A percentile compares a stretch with the other conserved stretches of the same genome.
These are phyloP conservation scores for Sterrhoptilus dennistouni DNA, from an alignment of 2,113 vertebrate genomes.

Conservation along the genomic window DNA sequence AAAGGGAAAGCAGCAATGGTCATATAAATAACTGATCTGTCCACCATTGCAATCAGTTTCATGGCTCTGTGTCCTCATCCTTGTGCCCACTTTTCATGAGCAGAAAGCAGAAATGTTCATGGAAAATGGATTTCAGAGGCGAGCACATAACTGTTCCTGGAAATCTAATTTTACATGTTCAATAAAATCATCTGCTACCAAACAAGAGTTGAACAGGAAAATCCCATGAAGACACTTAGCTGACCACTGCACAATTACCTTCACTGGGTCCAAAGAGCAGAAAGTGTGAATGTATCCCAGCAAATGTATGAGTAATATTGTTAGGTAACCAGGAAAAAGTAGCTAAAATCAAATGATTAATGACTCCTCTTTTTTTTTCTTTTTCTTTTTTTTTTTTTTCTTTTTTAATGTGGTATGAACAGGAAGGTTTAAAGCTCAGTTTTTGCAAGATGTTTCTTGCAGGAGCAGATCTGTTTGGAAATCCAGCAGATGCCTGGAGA, in stretches of 20 bases:
- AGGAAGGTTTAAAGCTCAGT: not conserved
- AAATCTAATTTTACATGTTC: slow-evolving; percentile 49
- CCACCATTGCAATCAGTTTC: not conserved
- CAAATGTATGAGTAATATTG: not conserved
- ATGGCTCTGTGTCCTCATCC: not conserved
- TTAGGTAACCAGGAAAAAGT: not conserved
- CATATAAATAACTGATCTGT: not conserved
- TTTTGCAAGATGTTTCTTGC: not conserved
- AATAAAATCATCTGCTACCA: slow-evolving; percentile 1
- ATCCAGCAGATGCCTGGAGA: not conserved
- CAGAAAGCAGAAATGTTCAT: slow-evolving; percentile 23
- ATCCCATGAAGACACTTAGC: not conserved
- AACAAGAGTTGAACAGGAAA: not conserved
- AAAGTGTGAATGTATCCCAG: not conserved
- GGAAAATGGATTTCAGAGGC: slow-evolving; percentile 36
- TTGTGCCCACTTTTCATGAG: not conserved
- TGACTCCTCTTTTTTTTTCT: not conserved
- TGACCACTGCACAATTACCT: not conserved
- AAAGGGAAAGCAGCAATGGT: not conserved
- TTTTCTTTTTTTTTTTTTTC: not conserved
- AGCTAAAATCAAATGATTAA: not conserved
- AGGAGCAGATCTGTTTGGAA: not conserved
- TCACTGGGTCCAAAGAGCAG: not conserved
- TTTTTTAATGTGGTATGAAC: not conserved
- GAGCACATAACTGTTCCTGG: slow-evolving; percentile 20